Evolutionary conservation across 1,140 invertebrate genomes (phyloP).

Genomic region (Batillaria attramentaria): DNA sequence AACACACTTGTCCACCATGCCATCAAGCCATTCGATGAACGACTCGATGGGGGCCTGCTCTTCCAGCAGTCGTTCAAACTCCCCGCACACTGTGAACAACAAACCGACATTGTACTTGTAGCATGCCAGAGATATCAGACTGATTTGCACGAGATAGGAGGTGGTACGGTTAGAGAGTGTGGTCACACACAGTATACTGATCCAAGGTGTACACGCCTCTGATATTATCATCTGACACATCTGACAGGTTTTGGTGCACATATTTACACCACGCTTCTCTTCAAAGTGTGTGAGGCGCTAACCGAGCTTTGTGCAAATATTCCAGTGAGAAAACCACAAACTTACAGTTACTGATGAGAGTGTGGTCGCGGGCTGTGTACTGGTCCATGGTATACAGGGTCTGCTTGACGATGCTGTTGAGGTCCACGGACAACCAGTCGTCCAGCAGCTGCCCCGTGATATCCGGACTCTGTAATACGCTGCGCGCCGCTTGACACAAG

Average conservation of each 20-base stretch:
- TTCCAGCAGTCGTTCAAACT: constrained; percentile 73
- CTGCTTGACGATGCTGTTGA: constrained; percentile 72
- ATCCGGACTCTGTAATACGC: constrained; percentile 64
- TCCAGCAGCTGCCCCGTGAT: constrained; percentile 69
- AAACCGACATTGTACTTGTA: no score
- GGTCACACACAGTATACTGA: constrained; percentile 65
- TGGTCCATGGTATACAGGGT: constrained; percentile 72
- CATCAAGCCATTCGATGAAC: constrained; percentile 74
- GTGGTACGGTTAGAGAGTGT: no score
- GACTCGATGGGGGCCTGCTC: constrained; percentile 73
- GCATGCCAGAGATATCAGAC: no score
- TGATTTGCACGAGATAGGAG: no score
- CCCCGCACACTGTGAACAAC: constrained; percentile 68
- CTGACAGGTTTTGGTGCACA: no score
- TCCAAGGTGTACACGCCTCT: constrained; percentile 70
- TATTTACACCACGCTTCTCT: neutral
- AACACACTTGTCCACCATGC: constrained; percentile 73
- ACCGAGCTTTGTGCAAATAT: neutral
- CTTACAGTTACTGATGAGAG: constrained; percentile 70
- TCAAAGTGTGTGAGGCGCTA: neutral
- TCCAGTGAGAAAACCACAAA: neutral
- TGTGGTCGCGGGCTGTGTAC: constrained; percentile 66
- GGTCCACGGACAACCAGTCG: constrained; percentile 72
- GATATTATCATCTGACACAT: no score
- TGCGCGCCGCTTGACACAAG: constrained; percentile 68